Conservation (phyloP, 2,797 vertebrate species). For the Nyctalus aviator region DNA sequence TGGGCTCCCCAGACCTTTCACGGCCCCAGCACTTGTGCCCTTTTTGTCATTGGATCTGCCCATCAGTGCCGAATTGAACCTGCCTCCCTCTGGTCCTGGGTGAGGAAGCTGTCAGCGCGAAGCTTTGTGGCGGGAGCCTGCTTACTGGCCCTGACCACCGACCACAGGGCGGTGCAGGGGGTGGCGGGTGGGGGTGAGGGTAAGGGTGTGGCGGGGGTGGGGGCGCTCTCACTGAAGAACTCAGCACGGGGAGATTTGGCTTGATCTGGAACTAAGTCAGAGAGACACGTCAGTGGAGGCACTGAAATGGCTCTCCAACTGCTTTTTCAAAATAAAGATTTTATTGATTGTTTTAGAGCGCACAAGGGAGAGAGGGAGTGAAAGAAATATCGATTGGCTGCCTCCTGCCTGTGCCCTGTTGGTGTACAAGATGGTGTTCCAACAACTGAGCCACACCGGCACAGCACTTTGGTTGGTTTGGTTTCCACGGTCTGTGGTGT, state of each 20-base stretch:
- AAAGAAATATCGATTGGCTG: no score
- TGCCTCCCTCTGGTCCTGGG: no score
- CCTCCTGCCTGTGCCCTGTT: no score
- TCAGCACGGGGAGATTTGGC: background rate
- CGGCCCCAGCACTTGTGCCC: background rate
- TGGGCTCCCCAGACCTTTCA: rapidly evolving
- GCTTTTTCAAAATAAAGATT: background rate
- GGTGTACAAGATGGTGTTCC: no score
- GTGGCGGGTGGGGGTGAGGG: no score
- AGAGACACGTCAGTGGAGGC: background rate
- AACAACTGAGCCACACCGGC: no score
- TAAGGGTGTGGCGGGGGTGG: rapidly evolving
- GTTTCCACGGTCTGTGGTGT: background rate
- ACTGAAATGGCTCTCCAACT: background rate
- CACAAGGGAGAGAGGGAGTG: no score
- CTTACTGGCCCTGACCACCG: background rate
- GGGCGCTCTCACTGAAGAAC: no score
- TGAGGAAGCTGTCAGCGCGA: background rate
- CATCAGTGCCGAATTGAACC: background rate
- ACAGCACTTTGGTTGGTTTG: background rate
- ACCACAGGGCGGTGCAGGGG: no score
- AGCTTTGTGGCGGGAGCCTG: no score
- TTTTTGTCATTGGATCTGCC: background rate
- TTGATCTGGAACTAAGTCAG: background rate
- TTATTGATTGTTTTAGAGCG: no score